Base-by-base conservation (phyloP, 2,888 invertebrate species). In the Mythimna loreyi region DNA sequence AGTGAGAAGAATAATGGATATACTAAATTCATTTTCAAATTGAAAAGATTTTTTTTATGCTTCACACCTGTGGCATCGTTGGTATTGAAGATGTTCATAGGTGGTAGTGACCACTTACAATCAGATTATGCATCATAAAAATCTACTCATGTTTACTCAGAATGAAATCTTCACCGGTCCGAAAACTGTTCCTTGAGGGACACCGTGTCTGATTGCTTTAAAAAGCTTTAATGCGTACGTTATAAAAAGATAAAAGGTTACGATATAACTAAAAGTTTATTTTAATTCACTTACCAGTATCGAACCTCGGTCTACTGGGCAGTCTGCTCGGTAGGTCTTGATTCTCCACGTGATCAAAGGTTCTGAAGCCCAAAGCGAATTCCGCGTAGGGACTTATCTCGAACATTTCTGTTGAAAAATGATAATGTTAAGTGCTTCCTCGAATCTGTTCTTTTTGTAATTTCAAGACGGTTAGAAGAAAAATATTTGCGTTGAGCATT, bases 361-460 rank as follows among this genome's bases (percentile, higher is more conserved):
- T 94, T 7, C 96, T 88, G 84, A 96, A 96, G 3, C 96, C 96
- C 55, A 96, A 90, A 2, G 95, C 96, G 61, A 96, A 96, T 78
- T 96, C 96, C 0, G 96, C 96, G 80, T 96, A 96, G 2, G 96
- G 96, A 81, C 96, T 96, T 69, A 96, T 96, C 87, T 96, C 96
- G 89, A 96, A 96, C 96, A 96, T 96, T 93, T 96, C 96, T 96
- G 84, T 7, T 40, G 19, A 58, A 56, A 56, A 33, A 28, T 4
- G 21, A 45, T 6, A 16, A 53, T 25, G 5, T 13, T 7, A 21
- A 33, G 30, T 5, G 6, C 9, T n/a, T 33, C 3, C n/a, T 33
- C 1, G 3, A 33, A 53, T 30, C 9, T 11, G 19, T 11, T n/a
- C 4, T 9, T 3, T 25, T n/a, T 3, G 3, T 5, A 19, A 9